These are phyloP conservation scores for Tenthredo distinguenda DNA, from an alignment of 2,888 invertebrate genomes.

Conservation along the genomic window DNA sequence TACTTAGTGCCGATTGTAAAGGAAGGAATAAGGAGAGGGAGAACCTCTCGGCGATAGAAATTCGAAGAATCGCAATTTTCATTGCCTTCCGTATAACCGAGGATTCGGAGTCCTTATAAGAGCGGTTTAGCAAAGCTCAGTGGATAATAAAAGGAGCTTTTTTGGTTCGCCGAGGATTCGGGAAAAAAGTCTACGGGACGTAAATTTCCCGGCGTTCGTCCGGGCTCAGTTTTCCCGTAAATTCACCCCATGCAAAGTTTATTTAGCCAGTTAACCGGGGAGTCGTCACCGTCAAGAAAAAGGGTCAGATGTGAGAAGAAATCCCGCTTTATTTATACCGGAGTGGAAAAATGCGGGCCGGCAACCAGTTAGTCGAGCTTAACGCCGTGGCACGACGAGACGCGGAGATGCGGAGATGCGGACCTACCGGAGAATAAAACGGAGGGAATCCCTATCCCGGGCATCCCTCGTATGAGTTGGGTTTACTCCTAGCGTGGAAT, in stretches of 20 bases:
- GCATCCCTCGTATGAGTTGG: slow-evolving; percentile 9
- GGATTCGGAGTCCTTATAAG: not conserved
- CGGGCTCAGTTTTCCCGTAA: not conserved
- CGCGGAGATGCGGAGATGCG: not conserved
- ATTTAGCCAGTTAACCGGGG: too few species aligned
- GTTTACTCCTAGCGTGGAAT: not conserved
- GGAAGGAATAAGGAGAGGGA: not conserved
- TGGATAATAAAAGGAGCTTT: not conserved
- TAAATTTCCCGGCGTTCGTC: not conserved
- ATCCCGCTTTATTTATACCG: not conserved
- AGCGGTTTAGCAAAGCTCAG: not conserved
- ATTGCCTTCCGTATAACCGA: not conserved
- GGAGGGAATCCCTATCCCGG: slow-evolving; percentile 47
- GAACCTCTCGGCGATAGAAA: not conserved
- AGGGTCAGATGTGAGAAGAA: not conserved
- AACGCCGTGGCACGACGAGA: not conserved
- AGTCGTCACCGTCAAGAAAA: not conserved
- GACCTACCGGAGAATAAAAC: slow-evolving; percentile 46
- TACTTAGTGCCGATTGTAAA: not conserved
- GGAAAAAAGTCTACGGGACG: not conserved
- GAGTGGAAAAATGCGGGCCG: slow-evolving; percentile 24
- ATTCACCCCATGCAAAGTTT: not conserved
- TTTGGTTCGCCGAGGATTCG: not conserved
- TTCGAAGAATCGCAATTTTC: not conserved
- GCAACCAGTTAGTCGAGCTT: slow-evolving; percentile 39